Conservation (phyloP, 2,113 vertebrate species). For the Fregata magnificens region DNA sequence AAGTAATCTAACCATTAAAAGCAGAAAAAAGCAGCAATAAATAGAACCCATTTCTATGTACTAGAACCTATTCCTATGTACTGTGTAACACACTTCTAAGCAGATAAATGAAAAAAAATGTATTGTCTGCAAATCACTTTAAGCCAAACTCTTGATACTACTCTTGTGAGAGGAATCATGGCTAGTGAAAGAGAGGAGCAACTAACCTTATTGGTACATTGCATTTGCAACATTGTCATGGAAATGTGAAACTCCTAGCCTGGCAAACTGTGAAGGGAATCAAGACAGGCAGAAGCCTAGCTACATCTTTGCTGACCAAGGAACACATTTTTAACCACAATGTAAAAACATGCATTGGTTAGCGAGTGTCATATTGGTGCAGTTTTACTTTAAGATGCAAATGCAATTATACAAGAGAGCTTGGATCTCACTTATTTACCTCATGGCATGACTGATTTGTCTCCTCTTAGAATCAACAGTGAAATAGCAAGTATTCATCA, state of each 20-base stretch:
- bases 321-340: not conserved
- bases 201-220: too few species aligned
- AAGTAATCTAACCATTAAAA: not conserved
- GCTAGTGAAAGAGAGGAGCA: not conserved
- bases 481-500: not conserved
- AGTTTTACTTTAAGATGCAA: not conserved
- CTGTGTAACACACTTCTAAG: not conserved
- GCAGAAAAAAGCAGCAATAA: not conserved
- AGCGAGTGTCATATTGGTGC: rapidly evolving
- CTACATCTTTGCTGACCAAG: not conserved
- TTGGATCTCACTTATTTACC: not conserved
- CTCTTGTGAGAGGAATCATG: not conserved
- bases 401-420: not conserved
- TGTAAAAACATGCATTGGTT: not conserved
- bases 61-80: not conserved
- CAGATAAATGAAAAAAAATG: not conserved
- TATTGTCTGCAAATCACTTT: not conserved
- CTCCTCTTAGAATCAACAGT: not conserved
- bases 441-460: not conserved
- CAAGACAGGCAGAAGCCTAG: not conserved
- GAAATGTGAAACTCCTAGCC: not conserved
- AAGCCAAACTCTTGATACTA: not conserved
- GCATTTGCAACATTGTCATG: not conserved
- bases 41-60: not conserved
- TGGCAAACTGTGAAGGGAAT: not conserved